These are phyloP conservation scores for Limnephilus rhombicus DNA, from an alignment of 2,888 invertebrate genomes.

Conservation along the genomic window DNA sequence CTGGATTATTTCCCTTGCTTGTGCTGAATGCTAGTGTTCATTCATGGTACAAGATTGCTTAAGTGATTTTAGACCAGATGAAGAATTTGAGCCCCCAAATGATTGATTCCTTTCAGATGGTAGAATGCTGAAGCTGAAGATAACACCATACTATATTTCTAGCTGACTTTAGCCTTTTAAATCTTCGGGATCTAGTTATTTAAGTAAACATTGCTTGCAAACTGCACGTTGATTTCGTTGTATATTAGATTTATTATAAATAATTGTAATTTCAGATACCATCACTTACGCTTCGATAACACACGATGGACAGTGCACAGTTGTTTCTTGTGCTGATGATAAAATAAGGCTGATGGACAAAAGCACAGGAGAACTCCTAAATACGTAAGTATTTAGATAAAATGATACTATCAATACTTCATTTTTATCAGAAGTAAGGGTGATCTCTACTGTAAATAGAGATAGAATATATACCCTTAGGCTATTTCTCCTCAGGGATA, in stretches of 20 bases:
- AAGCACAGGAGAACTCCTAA: slow-evolving; percentile 86
- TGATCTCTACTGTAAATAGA: too few relatives aligned
- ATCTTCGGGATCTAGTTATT: neutral
- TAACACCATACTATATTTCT: neutral
- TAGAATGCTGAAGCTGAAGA: neutral
- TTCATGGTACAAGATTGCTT: neutral
- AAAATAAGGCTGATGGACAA: slow-evolving; percentile 93
- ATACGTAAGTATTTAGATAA: slow-evolving; percentile 75
- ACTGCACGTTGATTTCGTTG: neutral
- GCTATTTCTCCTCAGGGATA: too few relatives aligned
- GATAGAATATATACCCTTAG: too few relatives aligned
- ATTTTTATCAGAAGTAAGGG: too few relatives aligned
- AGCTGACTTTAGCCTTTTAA: neutral
- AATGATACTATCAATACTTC: too few relatives aligned
- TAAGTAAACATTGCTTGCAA: neutral
- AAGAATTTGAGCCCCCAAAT: neutral
- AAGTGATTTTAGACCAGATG: neutral
- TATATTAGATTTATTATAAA: neutral
- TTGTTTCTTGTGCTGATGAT: slow-evolving; percentile 91
- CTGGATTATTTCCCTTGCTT: too few relatives aligned
- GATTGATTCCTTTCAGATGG: too few relatives aligned
- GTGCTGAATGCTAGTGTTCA: neutral
- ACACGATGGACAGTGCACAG: slow-evolving; percentile 94
- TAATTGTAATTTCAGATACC: slow-evolving; percentile 76
- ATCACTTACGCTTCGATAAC: slow-evolving; percentile 92